Base-by-base conservation (phyloP, 2,113 vertebrate genomes). In the Grus americana region DNA sequence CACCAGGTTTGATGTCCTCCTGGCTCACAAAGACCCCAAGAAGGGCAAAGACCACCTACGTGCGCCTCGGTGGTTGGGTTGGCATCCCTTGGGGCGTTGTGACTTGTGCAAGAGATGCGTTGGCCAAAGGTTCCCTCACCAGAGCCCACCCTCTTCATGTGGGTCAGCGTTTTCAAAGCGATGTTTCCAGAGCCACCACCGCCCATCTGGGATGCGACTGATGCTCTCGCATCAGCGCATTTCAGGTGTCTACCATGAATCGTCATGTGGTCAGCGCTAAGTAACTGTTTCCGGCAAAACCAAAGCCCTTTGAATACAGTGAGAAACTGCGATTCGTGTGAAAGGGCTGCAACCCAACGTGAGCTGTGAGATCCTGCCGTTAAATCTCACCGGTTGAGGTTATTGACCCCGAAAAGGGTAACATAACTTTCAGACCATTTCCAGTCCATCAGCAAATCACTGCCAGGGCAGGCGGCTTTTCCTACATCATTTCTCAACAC, bases 371-470 rank as follows among this genome's bases (percentile, higher is more conserved):
- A 58, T 82, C 74, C 61, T 62, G 71, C 90, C 73, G 13, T 91
- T 91, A 93, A 95, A 91, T 91, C 89, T 93, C 12, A 0, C 87
- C 15, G 1, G 40, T 71, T 76, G 93, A 88, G 59, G 74, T 87
- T 83, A 71, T 24, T 96, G 94, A 94, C 94, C 95, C 81, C 85
- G 94, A 85, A 95, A 78, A 94, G 86, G 91, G 80, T 94, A 93
- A 89, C 89, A 93, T 47, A 90, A 93, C 93, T 96, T 94, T 86
- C 86, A 91, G 65, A 95, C 88, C 75, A 42, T 92, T 97, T 97
- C 61, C 93, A 96, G 92, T 84, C 68, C 73, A 42, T 54, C 90
- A 75, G 62, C 79, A 91, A 90, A 84, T 91, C 83, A n/a, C 82
- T 75, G 42, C 54, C 46, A 88, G 78, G 46, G 49, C 62, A 65